Percentiles rank a stretch among this genome's conserved stretches.
Conservation (phyloP, 2,888 invertebrate genomes). For the Sipha maydis region DNA sequence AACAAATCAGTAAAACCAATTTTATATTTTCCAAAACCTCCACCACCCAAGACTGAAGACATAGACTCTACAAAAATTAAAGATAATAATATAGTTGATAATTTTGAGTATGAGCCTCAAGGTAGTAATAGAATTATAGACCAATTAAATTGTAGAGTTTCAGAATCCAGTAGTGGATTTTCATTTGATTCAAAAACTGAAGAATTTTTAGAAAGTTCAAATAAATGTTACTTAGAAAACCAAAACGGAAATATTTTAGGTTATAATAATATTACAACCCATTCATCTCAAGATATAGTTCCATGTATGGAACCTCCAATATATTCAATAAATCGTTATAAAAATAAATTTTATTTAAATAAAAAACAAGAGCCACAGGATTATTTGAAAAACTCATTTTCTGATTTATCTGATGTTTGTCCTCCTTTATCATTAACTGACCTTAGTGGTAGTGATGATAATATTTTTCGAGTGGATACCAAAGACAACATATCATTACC, state of each 20-base stretch:
- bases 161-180: constrained; percentile 30
- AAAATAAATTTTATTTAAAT: constrained; percentile 27
- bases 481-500: constrained; percentile 59
- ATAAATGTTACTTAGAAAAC: constrained; percentile 20
- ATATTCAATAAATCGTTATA: constrained; percentile 1
- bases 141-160: background rate
- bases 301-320: constrained; percentile 23
- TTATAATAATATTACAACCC: constrained; percentile 35
- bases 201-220: constrained; percentile 1
- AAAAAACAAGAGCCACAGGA: constrained; percentile 37
- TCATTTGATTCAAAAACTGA: constrained; percentile 44
- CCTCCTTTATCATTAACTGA: constrained; percentile 60
- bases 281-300: constrained; percentile 30
- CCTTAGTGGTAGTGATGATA: constrained; percentile 57
- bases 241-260: constrained; percentile 22
- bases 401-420: constrained; percentile 56
- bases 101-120: constrained; percentile 33
- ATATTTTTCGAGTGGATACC: constrained; percentile 51
- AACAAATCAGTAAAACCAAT: constrained; percentile 45
- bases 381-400: constrained; percentile 58
- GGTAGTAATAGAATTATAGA: background rate
- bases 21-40: constrained; percentile 45
- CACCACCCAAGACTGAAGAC: constrained; percentile 14
- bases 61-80: constrained; percentile 63
- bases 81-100: constrained; percentile 65